Base-by-base conservation (phyloP, 1,140 invertebrate species). In the Drosophila biarmipes region DNA sequence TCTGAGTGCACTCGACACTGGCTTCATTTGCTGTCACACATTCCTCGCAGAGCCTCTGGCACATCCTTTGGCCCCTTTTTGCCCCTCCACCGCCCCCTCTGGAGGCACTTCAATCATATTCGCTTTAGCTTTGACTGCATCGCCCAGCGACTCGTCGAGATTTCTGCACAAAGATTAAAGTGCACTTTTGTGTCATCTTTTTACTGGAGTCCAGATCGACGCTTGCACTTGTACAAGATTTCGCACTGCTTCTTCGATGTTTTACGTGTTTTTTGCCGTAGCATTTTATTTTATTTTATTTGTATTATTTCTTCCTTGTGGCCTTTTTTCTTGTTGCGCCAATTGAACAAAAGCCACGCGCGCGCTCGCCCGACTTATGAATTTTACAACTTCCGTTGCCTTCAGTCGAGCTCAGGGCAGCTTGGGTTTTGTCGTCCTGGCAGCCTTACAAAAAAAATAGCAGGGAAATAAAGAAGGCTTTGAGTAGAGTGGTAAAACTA, bases 171-270 rank as follows among this genome's bases (percentile, higher is more conserved):
- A 68, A 82, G 82, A 87, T 87, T 89, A 87, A 87, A 87, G 82
- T 87, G 82, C 82, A 89, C 84, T 89, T 89, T 82, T 80, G 62
- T 87, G 82, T 87, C 82, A 87, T 87, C 82, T 89, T 71, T 87
- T 64, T 71, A 58, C 80, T 55, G 46, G 63, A 81, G 78, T 81
- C 64, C 77, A 68, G 55, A 69, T 86, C 68, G 48, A 76, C 62
- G 69, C 72, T 77, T 80, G 68, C 81, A 78, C 81, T 86, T 85
- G 77, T 71, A 73, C 56, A 78, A 66, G 69, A 78, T 62, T 75
- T 75, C 58, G 59, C 38, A 51, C 52, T 48, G 31, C 17, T 24
- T 7, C 34, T 31, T 61, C 42, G 14, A 38, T n/a, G 55, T 46
- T 64, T 29, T 35, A 35, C 40, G 54, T 57, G 15, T 42, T 56